phyloP scores from a whole-genome alignment of 2,888 invertebrate species.

The Steromphala cineraria region DNA sequence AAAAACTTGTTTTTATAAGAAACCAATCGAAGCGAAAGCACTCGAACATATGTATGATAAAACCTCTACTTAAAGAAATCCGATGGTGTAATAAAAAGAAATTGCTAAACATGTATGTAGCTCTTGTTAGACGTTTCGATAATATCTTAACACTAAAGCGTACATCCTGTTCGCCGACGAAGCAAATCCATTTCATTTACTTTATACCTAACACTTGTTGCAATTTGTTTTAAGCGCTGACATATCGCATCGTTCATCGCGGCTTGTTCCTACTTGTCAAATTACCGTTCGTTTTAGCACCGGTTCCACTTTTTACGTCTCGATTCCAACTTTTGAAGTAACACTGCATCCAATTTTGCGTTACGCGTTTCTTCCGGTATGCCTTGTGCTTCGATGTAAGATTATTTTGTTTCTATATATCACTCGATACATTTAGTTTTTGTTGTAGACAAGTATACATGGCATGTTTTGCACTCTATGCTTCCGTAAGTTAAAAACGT shows the following conservation, averaged over 20 bases:
- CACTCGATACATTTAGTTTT: too few species aligned
- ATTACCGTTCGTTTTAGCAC: not conserved
- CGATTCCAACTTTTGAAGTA: conserved; percentile 6
- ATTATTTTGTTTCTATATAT: too few species aligned
- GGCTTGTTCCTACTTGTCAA: not conserved
- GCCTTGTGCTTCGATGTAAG: not conserved
- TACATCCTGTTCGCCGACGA: not conserved
- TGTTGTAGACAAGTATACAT: too few species aligned
- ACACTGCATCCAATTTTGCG: not conserved
- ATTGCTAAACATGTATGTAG: not conserved
- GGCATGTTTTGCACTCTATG: too few species aligned
- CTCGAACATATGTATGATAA: too few species aligned
- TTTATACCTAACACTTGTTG: not conserved
- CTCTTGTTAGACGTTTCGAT: not conserved
- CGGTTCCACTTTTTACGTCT: not conserved
- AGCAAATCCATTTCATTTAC: not conserved
- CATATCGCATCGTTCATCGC: not conserved
- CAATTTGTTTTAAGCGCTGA: not conserved
- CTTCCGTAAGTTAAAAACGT: too few species aligned
- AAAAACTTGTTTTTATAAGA: too few species aligned
- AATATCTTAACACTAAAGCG: not conserved
- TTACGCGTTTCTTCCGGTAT: not conserved
- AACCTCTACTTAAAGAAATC: too few species aligned
- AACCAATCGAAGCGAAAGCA: too few species aligned
- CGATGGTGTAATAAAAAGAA: not conserved